Base-by-base conservation (phyloP, 2,113 vertebrate genomes). In the Eclectus roratus region DNA sequence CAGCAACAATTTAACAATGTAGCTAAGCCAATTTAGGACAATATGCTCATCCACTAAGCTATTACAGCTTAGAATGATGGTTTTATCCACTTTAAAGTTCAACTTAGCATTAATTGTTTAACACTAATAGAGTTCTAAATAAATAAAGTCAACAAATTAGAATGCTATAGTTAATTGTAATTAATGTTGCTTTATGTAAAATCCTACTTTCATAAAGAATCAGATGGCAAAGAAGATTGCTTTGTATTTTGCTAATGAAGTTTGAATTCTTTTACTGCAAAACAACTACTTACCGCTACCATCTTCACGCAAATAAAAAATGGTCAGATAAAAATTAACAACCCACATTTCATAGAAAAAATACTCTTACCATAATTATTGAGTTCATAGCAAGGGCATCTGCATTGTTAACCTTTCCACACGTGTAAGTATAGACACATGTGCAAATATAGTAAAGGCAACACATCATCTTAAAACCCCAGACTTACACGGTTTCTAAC, bases 11-110 rank as follows among this genome's bases (percentile, higher is more conserved):
- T 95, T 93, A 96, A 96, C 6, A 2, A 94, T 46, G 71, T 33
- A 80, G 80, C 88, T 97, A 94, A 97, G 77, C 90, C 92, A 97
- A 94, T 96, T 97, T 92, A 74, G 80, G 91, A 95, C 85, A 96
- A 88, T 96, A 95, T 73, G 88, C 78, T 90, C 73, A 94, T 91
- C 85, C 83, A 53, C 73, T 95, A 91, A 96, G 85, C 88, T 95
- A 88, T 88, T 91, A 80, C 50, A 88, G 95, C 89, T 97, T 93
- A 90, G 80, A 93, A 91, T 79, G 47, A 94, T 6, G 7, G 80
- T 90, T 87, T 96, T 81, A 96, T 56, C 93, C 89, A 95, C 80
- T 95, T 56, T 86, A 41, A 95, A 96, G 92, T 97, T 92, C 93
- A 95, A 88, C 68, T 93, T 91, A 74, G 29, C 81, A 91, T 93